phyloP scores from a whole-genome alignment of 2,888 invertebrate genomes.

The Epirrhoe tristata region DNA sequence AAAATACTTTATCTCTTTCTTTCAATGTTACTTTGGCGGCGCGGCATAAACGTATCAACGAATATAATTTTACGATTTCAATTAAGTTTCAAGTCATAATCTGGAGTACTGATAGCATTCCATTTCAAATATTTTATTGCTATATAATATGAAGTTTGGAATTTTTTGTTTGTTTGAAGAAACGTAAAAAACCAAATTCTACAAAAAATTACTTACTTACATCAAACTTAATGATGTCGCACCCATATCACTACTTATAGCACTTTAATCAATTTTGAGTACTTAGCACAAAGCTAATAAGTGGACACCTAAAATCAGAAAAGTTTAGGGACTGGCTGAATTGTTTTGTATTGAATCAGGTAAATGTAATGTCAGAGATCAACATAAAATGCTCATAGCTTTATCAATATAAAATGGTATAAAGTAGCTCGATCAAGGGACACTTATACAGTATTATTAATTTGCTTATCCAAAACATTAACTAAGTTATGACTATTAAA shows the following conservation, averaged over 20 bases:
- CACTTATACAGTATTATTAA: background rate
- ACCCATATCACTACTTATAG: no score
- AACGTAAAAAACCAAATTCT: background rate
- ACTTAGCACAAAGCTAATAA: no score
- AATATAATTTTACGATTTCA: constrained; percentile 62
- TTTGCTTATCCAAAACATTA: background rate
- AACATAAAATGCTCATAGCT: constrained; percentile 3
- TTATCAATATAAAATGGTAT: background rate
- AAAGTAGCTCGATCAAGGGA: background rate
- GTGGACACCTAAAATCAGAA: no score
- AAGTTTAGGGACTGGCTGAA: no score
- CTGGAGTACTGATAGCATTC: constrained; percentile 43
- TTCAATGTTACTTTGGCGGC: constrained; percentile 62
- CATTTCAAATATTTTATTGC: constrained; percentile 31
- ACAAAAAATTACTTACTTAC: background rate
- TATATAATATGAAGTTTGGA: constrained; percentile 4
- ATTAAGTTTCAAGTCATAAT: constrained; percentile 51
- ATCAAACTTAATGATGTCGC: no score
- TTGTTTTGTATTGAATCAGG: no score
- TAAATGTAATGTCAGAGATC: background rate
- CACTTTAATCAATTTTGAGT: no score
- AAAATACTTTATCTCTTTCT: constrained; percentile 35
- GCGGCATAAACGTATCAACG: constrained; percentile 50
- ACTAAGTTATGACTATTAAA: constrained; percentile 4
- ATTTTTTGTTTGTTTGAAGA: background rate